phyloP scores from a whole-genome alignment of 2,113 vertebrate genomes.

The Vidua chalybeata region DNA sequence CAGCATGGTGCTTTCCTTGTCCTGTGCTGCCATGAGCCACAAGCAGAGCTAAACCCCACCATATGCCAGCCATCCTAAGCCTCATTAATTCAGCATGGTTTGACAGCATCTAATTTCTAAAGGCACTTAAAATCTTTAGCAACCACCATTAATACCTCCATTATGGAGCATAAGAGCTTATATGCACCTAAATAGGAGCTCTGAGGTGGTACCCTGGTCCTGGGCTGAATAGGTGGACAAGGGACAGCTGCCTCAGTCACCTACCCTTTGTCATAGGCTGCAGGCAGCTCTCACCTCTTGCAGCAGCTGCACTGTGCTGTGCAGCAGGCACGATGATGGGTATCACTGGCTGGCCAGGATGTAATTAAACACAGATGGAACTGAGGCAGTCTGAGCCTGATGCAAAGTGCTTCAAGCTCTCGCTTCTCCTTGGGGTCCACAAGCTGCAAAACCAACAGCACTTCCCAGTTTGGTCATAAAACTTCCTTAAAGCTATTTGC shows the following conservation, averaged over 20 bases:
- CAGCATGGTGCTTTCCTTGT: not conserved
- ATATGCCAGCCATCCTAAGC: not conserved
- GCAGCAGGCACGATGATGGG: not conserved
- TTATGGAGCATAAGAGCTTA: not conserved
- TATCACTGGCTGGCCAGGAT: not conserved
- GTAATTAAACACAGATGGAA: slow-evolving; percentile 30
- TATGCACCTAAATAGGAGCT: not conserved
- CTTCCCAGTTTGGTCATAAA: not conserved
- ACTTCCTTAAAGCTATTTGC: slow-evolving; percentile 10
- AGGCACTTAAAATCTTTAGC: not conserved
- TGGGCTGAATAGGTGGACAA: not conserved
- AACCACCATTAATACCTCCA: not conserved
- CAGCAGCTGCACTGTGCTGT: not conserved
- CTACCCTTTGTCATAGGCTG: not conserved
- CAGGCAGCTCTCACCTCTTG: not conserved
- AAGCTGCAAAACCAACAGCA: not conserved
- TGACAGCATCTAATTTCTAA: not conserved
- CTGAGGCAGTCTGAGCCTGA: not conserved
- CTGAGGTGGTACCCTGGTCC: not conserved
- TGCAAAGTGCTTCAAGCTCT: not conserved
- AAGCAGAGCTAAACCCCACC: not conserved
- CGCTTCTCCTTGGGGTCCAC: not conserved
- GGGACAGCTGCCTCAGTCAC: not conserved
- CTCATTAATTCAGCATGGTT: not conserved
- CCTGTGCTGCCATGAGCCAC: not conserved